A percentile compares a stretch with the other conserved stretches of the same genome.
Evolutionary conservation across 2,797 vertebrate genomes (phyloP).

Genomic region (Mareca strepera): DNA sequence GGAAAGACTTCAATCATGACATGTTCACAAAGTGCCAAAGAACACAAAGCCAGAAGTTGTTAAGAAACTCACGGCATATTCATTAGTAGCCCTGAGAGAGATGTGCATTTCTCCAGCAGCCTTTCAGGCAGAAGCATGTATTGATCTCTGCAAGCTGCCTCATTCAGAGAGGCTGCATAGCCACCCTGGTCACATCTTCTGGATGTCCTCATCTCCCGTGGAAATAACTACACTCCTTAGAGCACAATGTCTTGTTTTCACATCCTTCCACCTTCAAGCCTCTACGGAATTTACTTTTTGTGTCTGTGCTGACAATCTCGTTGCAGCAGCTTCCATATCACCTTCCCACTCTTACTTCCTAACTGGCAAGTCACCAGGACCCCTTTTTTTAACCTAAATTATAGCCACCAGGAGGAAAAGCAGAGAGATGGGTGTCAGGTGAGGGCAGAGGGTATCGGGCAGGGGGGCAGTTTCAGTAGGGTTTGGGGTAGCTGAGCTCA

Average conservation of each 20-base stretch:
- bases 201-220: fast-evolving
- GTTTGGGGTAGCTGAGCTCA: neutral
- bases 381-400: neutral
- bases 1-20: neutral
- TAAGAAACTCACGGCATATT: neutral
- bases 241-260: neutral
- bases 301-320: neutral
- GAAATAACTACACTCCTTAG: neutral
- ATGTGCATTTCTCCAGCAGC: neutral
- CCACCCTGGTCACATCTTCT: neutral
- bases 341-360: constrained; percentile 25
- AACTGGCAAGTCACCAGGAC: neutral
- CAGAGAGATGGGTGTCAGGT: neutral
- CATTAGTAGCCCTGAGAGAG: neutral
- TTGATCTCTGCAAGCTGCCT: neutral
- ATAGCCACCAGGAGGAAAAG: neutral
- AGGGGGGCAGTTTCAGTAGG: neutral
- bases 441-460: neutral
- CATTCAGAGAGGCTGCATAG: neutral
- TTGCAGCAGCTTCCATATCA: constrained; percentile 24
- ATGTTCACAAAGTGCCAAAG: neutral
- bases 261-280: neutral
- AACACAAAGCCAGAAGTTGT: neutral
- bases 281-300: neutral
- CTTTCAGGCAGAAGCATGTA: neutral